Evolutionary conservation across 2,888 invertebrate species (phyloP).

Genomic region (Tipula helvola): DNA sequence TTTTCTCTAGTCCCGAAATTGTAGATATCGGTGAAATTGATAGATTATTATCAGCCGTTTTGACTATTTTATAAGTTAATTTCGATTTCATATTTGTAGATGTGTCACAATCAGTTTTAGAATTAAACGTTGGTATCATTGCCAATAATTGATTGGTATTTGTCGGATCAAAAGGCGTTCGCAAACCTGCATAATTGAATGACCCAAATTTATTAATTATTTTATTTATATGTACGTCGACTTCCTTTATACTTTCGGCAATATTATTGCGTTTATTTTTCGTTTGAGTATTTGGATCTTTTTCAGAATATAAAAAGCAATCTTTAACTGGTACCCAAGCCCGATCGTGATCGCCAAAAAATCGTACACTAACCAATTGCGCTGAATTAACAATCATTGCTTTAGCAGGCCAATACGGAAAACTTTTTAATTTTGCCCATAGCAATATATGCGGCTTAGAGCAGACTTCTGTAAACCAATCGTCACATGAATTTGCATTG

Average conservation of each 20-base stretch:
- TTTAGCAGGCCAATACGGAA: conserved; percentile 97
- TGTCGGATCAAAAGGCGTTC: conserved; percentile 51
- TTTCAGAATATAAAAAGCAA: conserved; percentile 69
- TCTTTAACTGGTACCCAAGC: conserved; percentile 81
- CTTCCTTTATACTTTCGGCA: conserved; percentile 56
- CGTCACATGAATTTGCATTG: conserved; percentile 66
- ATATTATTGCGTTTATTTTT: conserved; percentile 41
- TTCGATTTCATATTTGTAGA: conserved; percentile 22
- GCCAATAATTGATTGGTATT: conserved; percentile 48
- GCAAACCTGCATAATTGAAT: conserved; percentile 61
- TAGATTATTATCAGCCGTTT: conserved; percentile 32
- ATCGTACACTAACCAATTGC: conserved; percentile 74
- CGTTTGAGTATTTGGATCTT: conserved; percentile 47
- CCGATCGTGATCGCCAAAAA: conserved; percentile 91
- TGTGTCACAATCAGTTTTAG: conserved; percentile 23
- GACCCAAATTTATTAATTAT: conserved; percentile 56
- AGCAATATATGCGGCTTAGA: conserved; percentile 78
- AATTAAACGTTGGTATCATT: conserved; percentile 42
- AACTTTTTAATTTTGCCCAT: conserved; percentile 94
- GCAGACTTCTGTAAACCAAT: conserved; percentile 90
- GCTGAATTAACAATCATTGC: conserved; percentile 53
- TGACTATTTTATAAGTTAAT: conserved; percentile 34
- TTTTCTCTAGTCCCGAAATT: not conserved
- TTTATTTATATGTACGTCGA: conserved; percentile 61
- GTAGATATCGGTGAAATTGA: conserved; percentile 22